Conservation (phyloP, 1,140 invertebrate genomes). For the Linepithema humile region DNA sequence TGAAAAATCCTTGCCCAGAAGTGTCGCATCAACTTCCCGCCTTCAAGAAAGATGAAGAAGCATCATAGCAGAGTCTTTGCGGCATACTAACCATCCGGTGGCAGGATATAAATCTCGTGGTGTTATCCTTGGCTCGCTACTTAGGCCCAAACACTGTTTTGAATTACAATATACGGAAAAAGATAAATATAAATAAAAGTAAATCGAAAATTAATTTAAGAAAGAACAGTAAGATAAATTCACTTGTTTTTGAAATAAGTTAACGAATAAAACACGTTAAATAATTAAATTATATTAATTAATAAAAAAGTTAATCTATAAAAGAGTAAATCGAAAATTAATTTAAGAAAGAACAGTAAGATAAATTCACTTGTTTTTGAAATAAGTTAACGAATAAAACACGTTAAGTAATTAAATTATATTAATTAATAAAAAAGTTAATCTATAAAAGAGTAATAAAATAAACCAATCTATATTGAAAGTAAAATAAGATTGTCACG, state of each 20-base stretch:
- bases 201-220: background rate
- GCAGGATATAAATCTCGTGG: slow-evolving; percentile 15
- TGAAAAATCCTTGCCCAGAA: slow-evolving; percentile 10
- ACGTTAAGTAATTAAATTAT: background rate
- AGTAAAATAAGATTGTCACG: background rate
- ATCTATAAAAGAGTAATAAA: background rate
- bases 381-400: too few species aligned
- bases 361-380: background rate
- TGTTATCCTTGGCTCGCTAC: background rate
- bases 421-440: background rate
- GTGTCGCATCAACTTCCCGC: slow-evolving; percentile 20
- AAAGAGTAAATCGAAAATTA: background rate
- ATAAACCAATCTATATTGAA: background rate
- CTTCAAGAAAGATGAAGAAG: slow-evolving; percentile 31
- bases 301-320: background rate
- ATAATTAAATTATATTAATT: background rate
- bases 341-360: background rate
- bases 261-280: background rate
- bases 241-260: background rate
- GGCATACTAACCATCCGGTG: slow-evolving; percentile 21
- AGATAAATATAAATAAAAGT: background rate
- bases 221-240: background rate
- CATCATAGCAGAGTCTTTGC: slow-evolving; percentile 19
- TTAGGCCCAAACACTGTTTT: background rate
- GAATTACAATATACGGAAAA: background rate